A percentile compares a stretch with the other conserved stretches of the same genome.
Evolutionary conservation across 2,888 invertebrate species (phyloP).

Genomic region (Abrostola tripartita): DNA sequence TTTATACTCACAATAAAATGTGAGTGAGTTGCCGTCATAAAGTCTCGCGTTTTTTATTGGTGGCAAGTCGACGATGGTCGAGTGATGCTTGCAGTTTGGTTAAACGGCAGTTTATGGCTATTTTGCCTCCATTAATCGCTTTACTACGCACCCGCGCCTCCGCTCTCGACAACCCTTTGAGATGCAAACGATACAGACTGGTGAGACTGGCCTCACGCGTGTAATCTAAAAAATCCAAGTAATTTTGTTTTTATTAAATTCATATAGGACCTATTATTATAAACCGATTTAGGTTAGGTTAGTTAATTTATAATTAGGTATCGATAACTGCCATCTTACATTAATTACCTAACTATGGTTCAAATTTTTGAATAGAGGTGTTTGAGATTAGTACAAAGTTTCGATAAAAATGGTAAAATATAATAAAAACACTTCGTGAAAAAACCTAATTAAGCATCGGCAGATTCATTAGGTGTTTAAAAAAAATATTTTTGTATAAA

Average conservation of each 20-base stretch:
- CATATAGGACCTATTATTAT: too few species aligned
- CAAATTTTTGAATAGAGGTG: too few species aligned
- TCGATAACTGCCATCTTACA: too few species aligned
- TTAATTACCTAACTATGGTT: too few species aligned
- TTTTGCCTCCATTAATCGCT: constrained; percentile 88
- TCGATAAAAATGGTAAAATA: too few species aligned
- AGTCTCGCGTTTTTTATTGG: constrained; percentile 88
- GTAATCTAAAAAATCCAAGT: neutral
- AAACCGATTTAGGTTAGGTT: too few species aligned
- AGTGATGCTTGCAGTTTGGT: constrained; percentile 88
- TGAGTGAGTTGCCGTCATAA: constrained; percentile 89
- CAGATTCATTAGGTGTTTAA: neutral
- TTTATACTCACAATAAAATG: constrained; percentile 89
- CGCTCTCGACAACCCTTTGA: constrained; percentile 77
- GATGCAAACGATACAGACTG: constrained; percentile 36
- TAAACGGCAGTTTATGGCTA: constrained; percentile 88
- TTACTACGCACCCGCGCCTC: constrained; percentile 86
- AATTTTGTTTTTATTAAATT: too few species aligned
- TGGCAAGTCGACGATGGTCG: constrained; percentile 82
- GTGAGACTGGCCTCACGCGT: constrained; percentile 30
- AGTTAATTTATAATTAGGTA: too few species aligned
- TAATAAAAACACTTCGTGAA: too few species aligned
- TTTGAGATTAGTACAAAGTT: too few species aligned
- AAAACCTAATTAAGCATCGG: neutral
- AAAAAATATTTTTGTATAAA: neutral